Base-by-base conservation (phyloP, 53 echinoderm and acorn worm genomes). In the Patiria pectinifera region DNA sequence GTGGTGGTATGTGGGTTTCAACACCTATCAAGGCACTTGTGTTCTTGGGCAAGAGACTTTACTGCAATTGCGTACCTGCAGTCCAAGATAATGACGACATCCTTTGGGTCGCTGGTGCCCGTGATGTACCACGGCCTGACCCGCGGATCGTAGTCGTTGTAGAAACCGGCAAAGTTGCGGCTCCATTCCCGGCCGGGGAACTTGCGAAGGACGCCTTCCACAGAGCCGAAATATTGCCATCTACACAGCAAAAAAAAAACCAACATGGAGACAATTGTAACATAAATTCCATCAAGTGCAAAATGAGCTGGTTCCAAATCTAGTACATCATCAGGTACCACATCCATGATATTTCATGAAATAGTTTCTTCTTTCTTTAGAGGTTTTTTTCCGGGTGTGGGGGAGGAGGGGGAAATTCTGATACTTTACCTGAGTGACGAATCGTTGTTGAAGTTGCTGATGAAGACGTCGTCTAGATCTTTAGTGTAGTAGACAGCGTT, bases 21-120 rank as follows among this genome's bases (percentile, higher is more conserved):
- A 53, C 53, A 53, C 8, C 8, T 1, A 53, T 53, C 53, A 53
- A 1, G 53, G 53, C 6, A 74, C 19, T 15, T 69, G 15, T 18
- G 69, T 4, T 69, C 77, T 24, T 26, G 77, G 77, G 23, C 18
- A 77, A 76, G 15, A 45, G 9, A 22, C 24, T 62, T 45, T 45
- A 75, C 19, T 71, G 23, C 25, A 9, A 15, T 35, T 62, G 69
- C 85, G 11, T 19, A 98, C 99, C 99, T 97, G 95, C 99, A 98
- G 71, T 97, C 99, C 24, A 98, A 78, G 18, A 98, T 92, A 74
- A 98, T 98, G 82, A 98, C 99, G 4, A 98, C 99, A 92, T 98
- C 99, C 89, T 98, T 98, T 45, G 99, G 99, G n/a, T 97, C 99
- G 89, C 99, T 98, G 48, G 99, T 98, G 26, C 96, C 99, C n/a